phyloP scores from a whole-genome alignment of 2,113 vertebrate species.

The Struthio camelus region DNA sequence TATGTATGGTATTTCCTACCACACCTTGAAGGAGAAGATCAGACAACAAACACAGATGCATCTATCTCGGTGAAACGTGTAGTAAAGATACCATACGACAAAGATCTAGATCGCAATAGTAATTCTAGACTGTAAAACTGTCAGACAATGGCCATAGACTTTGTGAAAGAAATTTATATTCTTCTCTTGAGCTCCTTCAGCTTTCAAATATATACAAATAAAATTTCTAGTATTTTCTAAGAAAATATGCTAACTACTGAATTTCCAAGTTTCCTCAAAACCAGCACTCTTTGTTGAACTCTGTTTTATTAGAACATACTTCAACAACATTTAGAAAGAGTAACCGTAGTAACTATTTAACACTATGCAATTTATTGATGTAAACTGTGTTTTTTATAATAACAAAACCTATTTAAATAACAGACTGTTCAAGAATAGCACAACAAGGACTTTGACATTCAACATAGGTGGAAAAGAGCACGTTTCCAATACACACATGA shows the following conservation, averaged over 20 bases:
- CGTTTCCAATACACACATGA: background rate
- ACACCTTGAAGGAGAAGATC: background rate
- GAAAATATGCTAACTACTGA: background rate
- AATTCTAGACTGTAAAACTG: background rate
- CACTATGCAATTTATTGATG: background rate
- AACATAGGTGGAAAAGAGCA: background rate
- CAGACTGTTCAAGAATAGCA: background rate
- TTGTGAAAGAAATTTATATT: background rate
- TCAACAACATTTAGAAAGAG: background rate
- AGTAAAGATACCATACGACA: background rate
- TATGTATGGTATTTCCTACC: rapidly evolving
- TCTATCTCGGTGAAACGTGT: background rate
- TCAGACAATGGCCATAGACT: background rate
- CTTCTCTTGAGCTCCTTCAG: background rate
- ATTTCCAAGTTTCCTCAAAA: background rate
- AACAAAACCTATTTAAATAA: background rate
- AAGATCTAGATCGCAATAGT: background rate
- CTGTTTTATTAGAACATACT: background rate
- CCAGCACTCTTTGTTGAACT: background rate
- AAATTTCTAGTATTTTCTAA: background rate
- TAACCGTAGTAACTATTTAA: background rate
- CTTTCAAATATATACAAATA: background rate
- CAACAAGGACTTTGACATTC: background rate
- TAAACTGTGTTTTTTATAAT: background rate
- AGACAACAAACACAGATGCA: background rate